Evolutionary conservation across 37 sponge, comb jelly and placozoan genomes (phyloP), one percentile per base, ranked within the genome.

Genomic region (Oopsacas minuta): DNA sequence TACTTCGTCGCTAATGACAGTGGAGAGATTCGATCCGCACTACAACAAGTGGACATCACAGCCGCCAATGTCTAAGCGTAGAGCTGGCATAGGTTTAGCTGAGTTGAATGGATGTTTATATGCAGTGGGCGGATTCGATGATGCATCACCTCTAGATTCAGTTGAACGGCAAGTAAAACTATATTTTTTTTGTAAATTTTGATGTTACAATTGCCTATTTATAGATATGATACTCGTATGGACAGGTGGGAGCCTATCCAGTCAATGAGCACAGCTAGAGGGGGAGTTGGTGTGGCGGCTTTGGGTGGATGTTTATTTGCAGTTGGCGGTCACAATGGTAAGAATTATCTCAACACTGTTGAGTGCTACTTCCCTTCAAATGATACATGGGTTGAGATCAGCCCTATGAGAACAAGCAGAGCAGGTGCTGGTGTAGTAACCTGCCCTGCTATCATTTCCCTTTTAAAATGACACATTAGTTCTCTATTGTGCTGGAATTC

Each of bases 111-210:
- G 95, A 32, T 92, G 87, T 82, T 85, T 95, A 0, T 92, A 92
- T 85, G 95, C 95, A 36, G 95, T 92, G 61, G 95, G 95, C n/a
- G 95, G 95, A 23, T 95, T 95, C 88, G 95, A 91, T 37, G 95
- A 95, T 87, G 92, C 93, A 0, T 91, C 91, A 0, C 95, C 95
- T 0, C 81, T 95, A 37, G 88, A 91, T 38, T 91, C 90, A 32
- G 93, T 89, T 32, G 95, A 95, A 39, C 89, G 93, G 94, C 91
- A 36, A 53, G 85, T 36, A n/a, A n/a, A n/a, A n/a, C n/a, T 85
- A 12, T 35, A 5, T 37, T 85, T 39, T 32, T 0, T 0, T 0
- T 7, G 10, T 46, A 46, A 46, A 46, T 46, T 22, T 22, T 46
- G 51, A 46, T 46, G 17, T 46, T 46, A 22, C 17, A 46, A 42